Base-by-base conservation (phyloP, 2,113 vertebrate genomes). In the Alosa alosa region DNA sequence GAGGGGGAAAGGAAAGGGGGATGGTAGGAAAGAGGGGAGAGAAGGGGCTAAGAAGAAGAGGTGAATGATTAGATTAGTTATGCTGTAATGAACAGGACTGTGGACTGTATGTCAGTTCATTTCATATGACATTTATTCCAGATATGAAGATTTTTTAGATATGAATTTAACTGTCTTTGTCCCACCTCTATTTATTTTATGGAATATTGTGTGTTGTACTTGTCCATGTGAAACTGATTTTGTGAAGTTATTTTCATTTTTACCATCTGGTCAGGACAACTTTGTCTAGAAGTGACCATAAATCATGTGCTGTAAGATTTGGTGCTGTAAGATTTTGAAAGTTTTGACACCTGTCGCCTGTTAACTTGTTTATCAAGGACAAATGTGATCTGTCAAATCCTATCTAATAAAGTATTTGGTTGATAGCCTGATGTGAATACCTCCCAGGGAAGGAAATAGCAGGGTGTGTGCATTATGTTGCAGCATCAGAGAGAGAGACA, bases 1-100 rank as follows among this genome's bases (percentile, higher is more conserved):
- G 31, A 57, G 45, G 60, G 55, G 41, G n/a, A 78, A 39, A 52
- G 85, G 92, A 84, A 68, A 93, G 60, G 86, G 83, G 0, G 45
- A 18, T 86, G 90, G 89, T 50, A 94, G 89, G 82, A 94, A 91
- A 91, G 92, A 93, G 85, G 91, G 82, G 83, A 92, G 92, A 52
- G 87, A 91, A 75, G 86, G 57, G 81, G 84, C 81, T 5, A 90
- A 89, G 86, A 92, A 90, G 87, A 89, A 86, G 52, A 6, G 72
- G 3, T 39, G 31, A 78, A 78, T 78, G 31, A 15, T 13, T 36
- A 17, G 13, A 31, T 36, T 75, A 25, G 36, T 75, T 11, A 36
- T 75, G 72, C 17, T 78, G 31, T 36, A 17, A 78, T 39, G 11
- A 39, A 78, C 72, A 78, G 25, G 11, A 17, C 31, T 15, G 31